Evolutionary conservation across 2,113 vertebrate genomes (phyloP), one percentile per base, ranked within the genome.

Genomic region (Hepsetus odoe): DNA sequence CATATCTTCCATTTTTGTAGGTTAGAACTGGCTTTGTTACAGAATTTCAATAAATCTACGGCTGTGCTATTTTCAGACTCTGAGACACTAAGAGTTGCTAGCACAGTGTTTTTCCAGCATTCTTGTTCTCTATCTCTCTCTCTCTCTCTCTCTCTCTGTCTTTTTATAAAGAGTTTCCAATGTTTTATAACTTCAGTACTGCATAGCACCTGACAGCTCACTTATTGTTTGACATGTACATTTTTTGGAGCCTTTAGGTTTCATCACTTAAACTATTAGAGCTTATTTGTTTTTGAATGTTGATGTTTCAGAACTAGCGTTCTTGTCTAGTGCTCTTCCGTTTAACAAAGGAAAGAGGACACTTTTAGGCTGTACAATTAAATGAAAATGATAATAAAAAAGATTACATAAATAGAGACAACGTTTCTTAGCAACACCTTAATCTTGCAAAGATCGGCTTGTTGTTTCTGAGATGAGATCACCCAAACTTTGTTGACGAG

Each of bases 11-110:
- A 72, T 55, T 84, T 75, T 68, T 71, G 70, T 67, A 72, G 70
- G 82, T 70, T 85, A 75, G 55, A 68, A 68, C 68, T 68, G 75
- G 77, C 77, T 80, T 80, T 76, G 65, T 59, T 62, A 76, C 62
- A 68, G 76, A 61, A 80, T 74, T 70, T 58, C 73, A 84, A 83
- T 81, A 81, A 83, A 81, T 74, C 79, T 70, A 74, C 71, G 44
- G 58, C 51, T 49, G 65, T 59, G 71, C 77, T 74, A 79, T 84
- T 82, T 75, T 53, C 76, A 77, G 82, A 83, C 38, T 40, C 59
- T 46, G 46, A 69, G 62, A 69, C 72, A 61, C 68, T 40, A 55
- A 46, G 70, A 49, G 61, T 71, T 70, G 75, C 56, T 40, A 14
- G 46, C 18, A 3, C 56, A 16, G 44, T 30, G n/a, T 46, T 44